Evolutionary conservation across 2,888 invertebrate genomes (phyloP).

Genomic region (Chrysotoxum bicinctum): DNA sequence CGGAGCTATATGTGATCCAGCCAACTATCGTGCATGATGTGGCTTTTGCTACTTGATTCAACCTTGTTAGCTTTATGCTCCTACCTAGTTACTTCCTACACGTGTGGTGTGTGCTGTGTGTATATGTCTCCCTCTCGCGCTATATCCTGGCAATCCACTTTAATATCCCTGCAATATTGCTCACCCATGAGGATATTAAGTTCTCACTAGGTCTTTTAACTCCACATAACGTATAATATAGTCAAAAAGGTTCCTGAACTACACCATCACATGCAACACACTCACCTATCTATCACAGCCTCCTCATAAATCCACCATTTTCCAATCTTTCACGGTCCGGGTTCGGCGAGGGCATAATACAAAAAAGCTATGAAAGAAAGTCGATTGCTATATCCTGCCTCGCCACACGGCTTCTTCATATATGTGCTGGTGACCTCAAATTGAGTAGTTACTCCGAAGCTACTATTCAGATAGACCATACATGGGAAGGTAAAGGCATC

Average conservation of each 20-base stretch:
- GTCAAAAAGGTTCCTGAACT: slow-evolving; percentile 33
- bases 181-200: slow-evolving; percentile 71
- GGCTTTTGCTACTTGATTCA: slow-evolving; percentile 50
- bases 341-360: background rate
- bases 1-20: slow-evolving; percentile 24
- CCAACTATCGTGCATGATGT: slow-evolving; percentile 66
- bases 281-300: slow-evolving; percentile 70
- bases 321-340: slow-evolving; percentile 62
- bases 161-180: slow-evolving; percentile 65
- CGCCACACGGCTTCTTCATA: slow-evolving; percentile 22
- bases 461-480: background rate
- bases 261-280: slow-evolving; percentile 31
- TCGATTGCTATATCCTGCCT: slow-evolving; percentile 42
- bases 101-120: background rate
- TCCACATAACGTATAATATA: slow-evolving; percentile 23
- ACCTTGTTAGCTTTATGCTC: slow-evolving; percentile 39
- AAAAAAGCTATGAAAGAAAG: slow-evolving; percentile 35
- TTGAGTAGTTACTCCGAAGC: slow-evolving; percentile 61
- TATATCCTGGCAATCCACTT: slow-evolving; percentile 68
- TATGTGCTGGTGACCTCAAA: slow-evolving; percentile 52
- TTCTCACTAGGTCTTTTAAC: slow-evolving; percentile 58
- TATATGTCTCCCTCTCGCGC: background rate
- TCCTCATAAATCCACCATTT: slow-evolving; percentile 71
- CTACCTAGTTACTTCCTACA: background rate
- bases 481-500: slow-evolving; percentile 8